Evolutionary conservation across 2,797 vertebrate species (phyloP), one percentile per base, ranked within the genome.

Genomic region (Botia kubotai): DNA sequence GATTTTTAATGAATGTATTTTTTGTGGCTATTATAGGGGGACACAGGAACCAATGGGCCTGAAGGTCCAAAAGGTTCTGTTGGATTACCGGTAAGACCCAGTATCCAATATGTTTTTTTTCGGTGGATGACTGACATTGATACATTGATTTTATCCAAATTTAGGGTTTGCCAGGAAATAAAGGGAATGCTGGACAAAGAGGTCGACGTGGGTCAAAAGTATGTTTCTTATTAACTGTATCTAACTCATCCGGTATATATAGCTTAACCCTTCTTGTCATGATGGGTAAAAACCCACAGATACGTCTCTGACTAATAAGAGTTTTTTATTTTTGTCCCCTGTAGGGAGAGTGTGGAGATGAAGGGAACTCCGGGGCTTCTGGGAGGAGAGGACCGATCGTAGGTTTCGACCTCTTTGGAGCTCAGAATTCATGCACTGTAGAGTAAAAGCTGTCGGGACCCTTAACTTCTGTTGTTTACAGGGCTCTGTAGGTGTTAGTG

Each of bases 141-240:
- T 67, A 23, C 5, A 58, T 75, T n/a, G 70, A 48, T 78, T 55
- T 29, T 36, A 1, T 26, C 7, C 2, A 50, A 69, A 63, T 76
- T 1, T 69, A 95, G 94, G 92, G 91, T 84, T 86, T 89, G 12
- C 87, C 86, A 26, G 94, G 94, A 23, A 79, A 82, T 23, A 87
- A 17, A 82, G 94, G 94, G 8, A 19, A 33, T 81, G 65, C 74
- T 39, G 94, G 93, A 12, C 88, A 86, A 85, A 0, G 65, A 75
- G 94, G 94, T 85, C 79, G 2, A 6, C 53, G 39, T 72, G 94
- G 94, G 79, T 23, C 36, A 80, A 94, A 94, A 91, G 94, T 94
- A 19, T 63, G 66, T 71, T 73, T 2, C 50, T 21, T 1, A 17
- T 29, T 43, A 10, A 6, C 36, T 39, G 3, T 2, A 39, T 6